Percentiles rank a stretch among this genome's conserved stretches.
Conservation (phyloP, 2,797 vertebrate species). For the Gallinago solitaria region DNA sequence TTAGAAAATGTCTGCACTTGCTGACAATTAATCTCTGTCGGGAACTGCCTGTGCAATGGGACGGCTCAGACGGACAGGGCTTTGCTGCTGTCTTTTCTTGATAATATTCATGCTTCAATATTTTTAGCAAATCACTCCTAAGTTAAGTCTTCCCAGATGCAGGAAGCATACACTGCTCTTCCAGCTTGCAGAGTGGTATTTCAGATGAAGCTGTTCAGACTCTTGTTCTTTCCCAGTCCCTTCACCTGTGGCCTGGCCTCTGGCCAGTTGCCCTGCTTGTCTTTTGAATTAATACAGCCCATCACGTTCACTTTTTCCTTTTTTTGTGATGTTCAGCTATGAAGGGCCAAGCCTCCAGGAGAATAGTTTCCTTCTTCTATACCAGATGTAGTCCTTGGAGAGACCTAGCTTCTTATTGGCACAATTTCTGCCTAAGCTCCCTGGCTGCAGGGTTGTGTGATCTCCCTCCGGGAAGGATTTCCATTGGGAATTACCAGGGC, state of each 20-base stretch:
- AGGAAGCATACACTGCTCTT: neutral
- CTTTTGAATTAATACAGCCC: neutral
- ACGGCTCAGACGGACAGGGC: neutral
- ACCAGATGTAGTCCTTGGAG: neutral
- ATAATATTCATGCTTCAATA: neutral
- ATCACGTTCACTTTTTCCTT: neutral
- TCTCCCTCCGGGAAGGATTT: neutral
- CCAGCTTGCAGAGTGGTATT: neutral
- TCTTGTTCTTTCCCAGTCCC: neutral
- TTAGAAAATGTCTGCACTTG: conserved; percentile 1
- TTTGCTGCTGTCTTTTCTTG: neutral
- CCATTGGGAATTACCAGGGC: neutral
- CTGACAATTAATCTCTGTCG: neutral
- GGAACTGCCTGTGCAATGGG: neutral
- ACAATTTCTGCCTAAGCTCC: neutral
- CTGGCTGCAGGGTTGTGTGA: neutral
- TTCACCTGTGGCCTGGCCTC: neutral
- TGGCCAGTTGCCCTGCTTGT: neutral
- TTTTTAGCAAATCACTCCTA: neutral
- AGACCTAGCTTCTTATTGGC: neutral
- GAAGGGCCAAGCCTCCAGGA: neutral
- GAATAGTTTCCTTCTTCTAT: neutral
- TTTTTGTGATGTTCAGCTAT: neutral
- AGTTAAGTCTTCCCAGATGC: neutral
- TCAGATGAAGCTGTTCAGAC: neutral